Conservation (phyloP, 37 sponge, comb jelly and placozoan genomes). For the Tethya wilhelma region DNA sequence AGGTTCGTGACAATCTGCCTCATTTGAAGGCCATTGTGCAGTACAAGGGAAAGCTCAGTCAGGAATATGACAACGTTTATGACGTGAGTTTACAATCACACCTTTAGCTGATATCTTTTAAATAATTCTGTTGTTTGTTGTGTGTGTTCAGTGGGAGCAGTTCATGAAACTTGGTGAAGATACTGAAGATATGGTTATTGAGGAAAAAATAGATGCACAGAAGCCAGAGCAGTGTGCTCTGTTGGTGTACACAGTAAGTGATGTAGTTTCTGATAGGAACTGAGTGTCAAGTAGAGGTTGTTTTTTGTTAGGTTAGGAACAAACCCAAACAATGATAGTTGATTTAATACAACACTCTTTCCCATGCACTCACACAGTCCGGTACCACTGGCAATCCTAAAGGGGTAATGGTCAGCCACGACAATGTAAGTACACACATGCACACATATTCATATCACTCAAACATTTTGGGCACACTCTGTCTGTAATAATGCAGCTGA, state of each 20-base stretch:
- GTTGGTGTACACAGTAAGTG: conserved; percentile 86
- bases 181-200: conserved; percentile 64
- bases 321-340: no score
- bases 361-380: no score
- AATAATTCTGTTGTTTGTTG: neutral
- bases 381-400: conserved; percentile 91
- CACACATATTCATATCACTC: no score
- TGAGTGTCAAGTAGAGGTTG: no score
- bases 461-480: no score
- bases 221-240: conserved; percentile 80
- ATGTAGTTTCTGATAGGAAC: no score
- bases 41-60: conserved; percentile 83
- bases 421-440: conserved; percentile 87
- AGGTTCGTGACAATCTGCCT: conserved; percentile 88
- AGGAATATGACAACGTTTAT: conserved; percentile 75
- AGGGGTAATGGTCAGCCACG: conserved; percentile 92
- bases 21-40: conserved; percentile 91
- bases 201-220: conserved; percentile 52
- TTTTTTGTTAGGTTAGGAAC: no score
- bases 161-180: conserved; percentile 84
- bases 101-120: no score
- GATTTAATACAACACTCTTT: no score
- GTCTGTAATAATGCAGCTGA: no score
- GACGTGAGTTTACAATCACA: conserved; percentile 56
- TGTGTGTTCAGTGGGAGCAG: conserved; percentile 74